Percentiles rank a stretch among this genome's conserved stretches.
phyloP scores from a whole-genome alignment of 2,888 invertebrate species.

The Zaprionus lineosus region DNA sequence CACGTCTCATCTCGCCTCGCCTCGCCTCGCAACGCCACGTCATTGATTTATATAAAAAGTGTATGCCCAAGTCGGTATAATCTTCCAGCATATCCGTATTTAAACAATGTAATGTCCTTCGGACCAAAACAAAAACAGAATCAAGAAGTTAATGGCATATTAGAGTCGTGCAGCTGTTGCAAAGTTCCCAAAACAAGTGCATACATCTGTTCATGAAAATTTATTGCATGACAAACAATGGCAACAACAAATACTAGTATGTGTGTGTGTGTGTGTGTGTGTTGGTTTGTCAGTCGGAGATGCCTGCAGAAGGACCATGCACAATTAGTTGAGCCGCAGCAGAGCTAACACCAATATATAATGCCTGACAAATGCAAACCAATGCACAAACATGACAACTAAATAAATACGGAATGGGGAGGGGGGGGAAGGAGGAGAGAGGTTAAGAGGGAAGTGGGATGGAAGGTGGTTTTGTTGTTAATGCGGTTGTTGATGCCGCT shows the following conservation, averaged over 20 bases:
- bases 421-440: not conserved
- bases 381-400: conserved; percentile 50
- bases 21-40: no score
- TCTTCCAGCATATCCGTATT: no score
- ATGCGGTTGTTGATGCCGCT: conserved; percentile 14
- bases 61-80: no score
- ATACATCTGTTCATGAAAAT: conserved; percentile 55
- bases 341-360: conserved; percentile 62
- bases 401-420: conserved; percentile 33
- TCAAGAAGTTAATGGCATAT: conserved; percentile 62
- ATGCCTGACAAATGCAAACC: conserved; percentile 53
- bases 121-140: conserved; percentile 22
- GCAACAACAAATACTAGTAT: not conserved
- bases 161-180: conserved; percentile 37
- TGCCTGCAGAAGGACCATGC: conserved; percentile 30
- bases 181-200: conserved; percentile 43
- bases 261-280: conserved; percentile 5
- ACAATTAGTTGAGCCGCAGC: conserved; percentile 73
- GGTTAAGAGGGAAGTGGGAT: not conserved
- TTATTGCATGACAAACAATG: conserved; percentile 46
- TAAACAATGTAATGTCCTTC: conserved; percentile 41
- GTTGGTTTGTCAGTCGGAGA: not conserved
- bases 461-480: conserved; percentile 19
- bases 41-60: no score
- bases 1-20: no score